Conservation (phyloP, 2,888 invertebrate genomes). For the Diplazon laetatorius region DNA sequence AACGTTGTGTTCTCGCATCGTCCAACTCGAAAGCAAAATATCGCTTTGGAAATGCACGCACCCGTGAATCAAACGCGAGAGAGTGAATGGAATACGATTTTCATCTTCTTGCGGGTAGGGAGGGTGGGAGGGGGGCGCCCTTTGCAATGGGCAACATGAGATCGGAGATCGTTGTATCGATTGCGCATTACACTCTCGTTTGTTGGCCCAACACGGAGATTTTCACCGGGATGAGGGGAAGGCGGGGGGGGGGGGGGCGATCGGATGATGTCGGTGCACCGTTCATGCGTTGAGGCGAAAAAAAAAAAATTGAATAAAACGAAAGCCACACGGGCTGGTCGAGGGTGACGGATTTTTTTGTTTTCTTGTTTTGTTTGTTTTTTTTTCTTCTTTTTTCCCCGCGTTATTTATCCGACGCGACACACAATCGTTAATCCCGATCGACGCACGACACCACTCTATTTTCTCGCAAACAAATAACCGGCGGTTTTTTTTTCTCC, state of each 20-base stretch:
- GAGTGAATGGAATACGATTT: constrained; percentile 17
- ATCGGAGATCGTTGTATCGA: constrained; percentile 56
- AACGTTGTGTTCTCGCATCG: constrained; percentile 39
- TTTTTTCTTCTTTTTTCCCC: too few species aligned
- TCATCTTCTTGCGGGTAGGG: constrained; percentile 4
- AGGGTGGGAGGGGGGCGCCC: background rate
- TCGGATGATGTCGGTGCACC: too few species aligned
- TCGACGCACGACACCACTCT: constrained; percentile 25
- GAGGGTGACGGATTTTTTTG: constrained; percentile 53
- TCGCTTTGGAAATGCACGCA: constrained; percentile 29
- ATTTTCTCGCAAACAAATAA: constrained; percentile 34
- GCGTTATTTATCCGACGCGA: constrained; percentile 28
- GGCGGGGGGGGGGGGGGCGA: background rate
- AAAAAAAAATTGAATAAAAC: background rate
- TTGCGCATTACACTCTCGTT: constrained; percentile 57
- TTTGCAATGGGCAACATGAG: constrained; percentile 40
- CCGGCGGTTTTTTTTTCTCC: too few species aligned
- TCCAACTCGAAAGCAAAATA: constrained; percentile 44
- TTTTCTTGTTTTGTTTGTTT: too few species aligned
- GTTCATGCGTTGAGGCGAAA: background rate
- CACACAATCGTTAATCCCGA: constrained; percentile 56
- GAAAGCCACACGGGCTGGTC: constrained; percentile 37
- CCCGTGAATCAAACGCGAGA: constrained; percentile 9
- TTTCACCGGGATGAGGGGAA: constrained; percentile 6
- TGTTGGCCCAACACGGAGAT: constrained; percentile 57